Conservation (phyloP, 1,140 invertebrate genomes). For the Pararge aegeria region DNA sequence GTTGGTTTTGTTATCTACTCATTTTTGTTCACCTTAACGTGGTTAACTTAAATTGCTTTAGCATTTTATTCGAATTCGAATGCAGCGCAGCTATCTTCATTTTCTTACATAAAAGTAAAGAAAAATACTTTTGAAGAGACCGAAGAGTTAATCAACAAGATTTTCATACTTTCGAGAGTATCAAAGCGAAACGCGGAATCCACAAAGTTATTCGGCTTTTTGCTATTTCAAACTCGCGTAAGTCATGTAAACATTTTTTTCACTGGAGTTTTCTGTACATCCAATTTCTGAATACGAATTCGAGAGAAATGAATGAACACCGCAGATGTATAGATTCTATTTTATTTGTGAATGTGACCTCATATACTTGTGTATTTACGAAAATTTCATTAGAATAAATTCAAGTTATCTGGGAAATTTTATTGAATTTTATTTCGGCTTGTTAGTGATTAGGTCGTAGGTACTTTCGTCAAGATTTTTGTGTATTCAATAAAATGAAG, state of each 20-base stretch:
- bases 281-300: conserved; percentile 40
- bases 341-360: conserved; percentile 25
- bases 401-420: background rate
- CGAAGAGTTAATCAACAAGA: conserved; percentile 62
- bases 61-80: conserved; percentile 7
- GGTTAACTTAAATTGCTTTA: conserved; percentile 5
- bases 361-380: conserved; percentile 1
- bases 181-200: conserved; percentile 55
- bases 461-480: background rate
- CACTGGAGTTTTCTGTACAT: conserved; percentile 37
- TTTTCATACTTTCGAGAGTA: conserved; percentile 57
- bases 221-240: conserved; percentile 43
- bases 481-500: too few relatives aligned
- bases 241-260: conserved; percentile 47
- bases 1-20: background rate
- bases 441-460: too few relatives aligned
- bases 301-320: conserved; percentile 26
- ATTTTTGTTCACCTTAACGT: background rate
- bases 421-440: background rate
- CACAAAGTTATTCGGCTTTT: conserved; percentile 46
- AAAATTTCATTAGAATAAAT: background rate
- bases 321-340: conserved; percentile 16
- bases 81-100: conserved; percentile 27
- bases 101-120: conserved; percentile 26
- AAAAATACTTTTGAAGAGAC: conserved; percentile 30